Evolutionary conservation across 2,797 vertebrate genomes (phyloP).

Genomic region (Graptemys geographica): DNA sequence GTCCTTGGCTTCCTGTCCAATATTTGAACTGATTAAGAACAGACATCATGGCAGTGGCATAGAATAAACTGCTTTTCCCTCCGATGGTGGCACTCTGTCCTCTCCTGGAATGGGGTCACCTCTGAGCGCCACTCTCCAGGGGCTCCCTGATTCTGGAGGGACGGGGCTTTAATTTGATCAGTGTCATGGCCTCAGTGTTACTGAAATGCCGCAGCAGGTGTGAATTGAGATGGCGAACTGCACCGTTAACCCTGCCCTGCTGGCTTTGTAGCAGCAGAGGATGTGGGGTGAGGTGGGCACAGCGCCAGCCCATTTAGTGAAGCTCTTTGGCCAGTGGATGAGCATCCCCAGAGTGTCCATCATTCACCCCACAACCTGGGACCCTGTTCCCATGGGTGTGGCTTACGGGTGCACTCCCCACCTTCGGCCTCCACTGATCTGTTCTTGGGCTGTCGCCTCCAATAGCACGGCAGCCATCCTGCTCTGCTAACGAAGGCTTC

Average conservation of each 20-base stretch:
- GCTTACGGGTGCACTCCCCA: background rate
- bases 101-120: rapidly evolving
- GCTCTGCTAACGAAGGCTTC: background rate
- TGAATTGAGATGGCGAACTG: background rate
- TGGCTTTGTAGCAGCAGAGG: background rate
- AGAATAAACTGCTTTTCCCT: background rate
- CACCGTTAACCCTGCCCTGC: background rate
- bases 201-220: background rate
- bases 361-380: background rate
- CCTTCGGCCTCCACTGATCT: background rate
- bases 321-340: no score
- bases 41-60: rapidly evolving
- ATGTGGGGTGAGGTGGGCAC: background rate
- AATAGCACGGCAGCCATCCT: background rate
- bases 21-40: background rate
- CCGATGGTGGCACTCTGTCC: rapidly evolving
- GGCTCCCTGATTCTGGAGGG: background rate
- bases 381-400: background rate
- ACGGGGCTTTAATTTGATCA: background rate
- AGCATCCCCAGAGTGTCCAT: background rate
- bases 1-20: background rate
- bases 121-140: background rate
- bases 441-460: background rate
- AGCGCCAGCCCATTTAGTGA: background rate
- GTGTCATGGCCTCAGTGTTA: background rate